Evolutionary conservation across 1,140 invertebrate species (phyloP).

Genomic region (Drosophila cardini): DNA sequence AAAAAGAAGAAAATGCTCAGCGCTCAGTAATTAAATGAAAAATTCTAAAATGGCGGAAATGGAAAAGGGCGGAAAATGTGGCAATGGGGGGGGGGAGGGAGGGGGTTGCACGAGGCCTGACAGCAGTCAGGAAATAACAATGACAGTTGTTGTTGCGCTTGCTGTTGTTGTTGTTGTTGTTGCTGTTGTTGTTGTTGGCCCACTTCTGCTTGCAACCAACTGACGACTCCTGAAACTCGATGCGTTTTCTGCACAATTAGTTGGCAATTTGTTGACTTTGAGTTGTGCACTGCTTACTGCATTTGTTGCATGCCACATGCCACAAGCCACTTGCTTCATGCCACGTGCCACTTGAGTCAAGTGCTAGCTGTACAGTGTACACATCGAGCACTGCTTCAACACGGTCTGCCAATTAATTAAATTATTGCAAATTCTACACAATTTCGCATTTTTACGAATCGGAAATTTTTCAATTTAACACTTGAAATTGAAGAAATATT

Average conservation of each 20-base stretch:
- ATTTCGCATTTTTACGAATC: conserved; percentile 26
- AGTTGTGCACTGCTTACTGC: conserved; percentile 34
- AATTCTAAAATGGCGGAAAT: conserved; percentile 49
- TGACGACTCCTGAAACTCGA: conserved; percentile 3
- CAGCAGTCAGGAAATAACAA: conserved; percentile 33
- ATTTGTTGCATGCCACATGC: conserved; percentile 25
- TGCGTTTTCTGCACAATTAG: conserved; percentile 76
- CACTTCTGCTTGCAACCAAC: neutral
- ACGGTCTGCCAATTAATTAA: conserved; percentile 79
- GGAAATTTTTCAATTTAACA: neutral
- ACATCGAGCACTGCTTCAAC: conserved; percentile 61
- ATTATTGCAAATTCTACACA: conserved; percentile 53
- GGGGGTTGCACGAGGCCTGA: neutral
- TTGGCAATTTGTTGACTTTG: conserved; percentile 46
- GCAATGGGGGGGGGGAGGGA: neutral
- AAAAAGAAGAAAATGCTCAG: neutral
- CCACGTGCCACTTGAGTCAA: conserved; percentile 14
- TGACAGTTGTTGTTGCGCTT: conserved; percentile 34
- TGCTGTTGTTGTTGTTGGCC: neutral
- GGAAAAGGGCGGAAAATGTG: conserved; percentile 11
- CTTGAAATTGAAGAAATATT: neutral
- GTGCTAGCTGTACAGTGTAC: conserved; percentile 3
- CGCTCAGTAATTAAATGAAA: conserved; percentile 74
- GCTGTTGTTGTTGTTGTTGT: neutral
- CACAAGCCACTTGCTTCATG: conserved; percentile 3